Base-by-base conservation (phyloP, 2,113 vertebrate genomes). In the Dascyllus trimaculatus region DNA sequence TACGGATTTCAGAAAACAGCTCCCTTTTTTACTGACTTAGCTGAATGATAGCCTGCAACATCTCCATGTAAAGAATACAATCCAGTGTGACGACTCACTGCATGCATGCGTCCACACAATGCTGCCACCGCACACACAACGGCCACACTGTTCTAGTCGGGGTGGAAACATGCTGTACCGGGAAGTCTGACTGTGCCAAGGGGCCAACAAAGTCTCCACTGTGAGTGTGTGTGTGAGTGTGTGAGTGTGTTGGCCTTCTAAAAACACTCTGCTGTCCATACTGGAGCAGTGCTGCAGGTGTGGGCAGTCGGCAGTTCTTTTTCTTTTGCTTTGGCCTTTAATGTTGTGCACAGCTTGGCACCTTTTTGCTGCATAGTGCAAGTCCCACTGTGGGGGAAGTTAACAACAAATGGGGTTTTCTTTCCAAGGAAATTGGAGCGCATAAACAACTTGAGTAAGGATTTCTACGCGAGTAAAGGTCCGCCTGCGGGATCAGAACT, bases 151-250 rank as follows among this genome's bases (percentile, higher is more conserved):
- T 92, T 90, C 76, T 53, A n/a, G 52, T 38, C 80, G 19, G 75
- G 64, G 64, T 89, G 91, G 88, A 91, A 93, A 91, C 84, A 86
- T 49, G 74, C 72, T 43, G 73, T 80, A 80, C 84, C 9, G 57
- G 80, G 82, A 81, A 82, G 72, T 78, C 60, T 52, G 56, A 53
- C 83, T 45, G 78, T 79, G 87, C 84, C 82, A 88, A 61, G 65
- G 4, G 67, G 43, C 84, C 70, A 38, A 91, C 90, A 92, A 83
- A 85, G 89, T 90, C 71, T 53, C 61, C 81, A 88, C 81, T 90
- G 84, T 92, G 80, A 70, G 78, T 78, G 69, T 29, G 69, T 56
- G 64, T 18, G 35, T 62, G 35, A 58, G 60, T 58, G 45, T 64
- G 52, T 21, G 43, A 71, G 53, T 62, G 68, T 46, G 72, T 24